Evolutionary conservation across 2,888 invertebrate genomes (phyloP).

Genomic region (Arctia plantaginis): DNA sequence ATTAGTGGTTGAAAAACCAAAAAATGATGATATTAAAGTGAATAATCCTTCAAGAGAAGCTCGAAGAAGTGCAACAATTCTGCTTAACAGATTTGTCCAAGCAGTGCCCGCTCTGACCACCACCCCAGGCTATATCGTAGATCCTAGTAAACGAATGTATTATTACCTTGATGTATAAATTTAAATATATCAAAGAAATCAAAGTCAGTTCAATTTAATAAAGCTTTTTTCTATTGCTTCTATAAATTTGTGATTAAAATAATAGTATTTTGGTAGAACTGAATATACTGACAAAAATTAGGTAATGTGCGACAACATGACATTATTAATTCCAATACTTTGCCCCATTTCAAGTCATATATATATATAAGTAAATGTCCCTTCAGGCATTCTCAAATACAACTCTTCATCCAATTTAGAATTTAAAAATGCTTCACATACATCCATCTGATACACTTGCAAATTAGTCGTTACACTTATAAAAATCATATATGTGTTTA

Average conservation of each 20-base stretch:
- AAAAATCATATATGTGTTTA: no score
- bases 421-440: background rate
- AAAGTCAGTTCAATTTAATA: background rate
- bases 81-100: slow-evolving; percentile 77
- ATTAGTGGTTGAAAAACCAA: slow-evolving; percentile 54
- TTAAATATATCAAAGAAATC: background rate
- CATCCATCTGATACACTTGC: background rate
- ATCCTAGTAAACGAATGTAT: slow-evolving; percentile 84
- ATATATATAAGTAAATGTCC: no score
- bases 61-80: slow-evolving; percentile 65
- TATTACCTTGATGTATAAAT: slow-evolving; percentile 76
- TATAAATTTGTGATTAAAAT: background rate
- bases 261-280: background rate
- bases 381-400: no score
- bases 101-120: slow-evolving; percentile 75
- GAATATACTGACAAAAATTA: slow-evolving; percentile 17
- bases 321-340: no score
- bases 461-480: no score
- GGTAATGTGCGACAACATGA: slow-evolving; percentile 23
- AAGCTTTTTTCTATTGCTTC: background rate
- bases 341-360: no score
- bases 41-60: slow-evolving; percentile 51
- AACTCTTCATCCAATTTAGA: no score
- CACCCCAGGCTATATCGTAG: slow-evolving; percentile 76
- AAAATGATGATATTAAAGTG: slow-evolving; percentile 40